Conservation (phyloP, 1,140 invertebrate genomes). For the Plutomurus gul region DNA sequence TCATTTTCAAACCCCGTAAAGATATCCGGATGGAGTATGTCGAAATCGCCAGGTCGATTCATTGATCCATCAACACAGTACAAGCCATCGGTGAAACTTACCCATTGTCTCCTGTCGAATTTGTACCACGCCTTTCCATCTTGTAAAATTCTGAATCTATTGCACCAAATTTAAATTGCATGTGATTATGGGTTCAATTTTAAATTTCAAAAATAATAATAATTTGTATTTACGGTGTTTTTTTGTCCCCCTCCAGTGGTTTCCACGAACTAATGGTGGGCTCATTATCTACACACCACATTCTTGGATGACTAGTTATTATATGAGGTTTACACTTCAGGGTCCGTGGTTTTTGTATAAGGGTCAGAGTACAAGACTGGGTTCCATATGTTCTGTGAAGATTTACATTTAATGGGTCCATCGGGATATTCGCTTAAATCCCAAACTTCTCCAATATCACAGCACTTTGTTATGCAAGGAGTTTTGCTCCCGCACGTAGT, state of each 20-base stretch:
- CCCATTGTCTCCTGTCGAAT: background rate
- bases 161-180: background rate
- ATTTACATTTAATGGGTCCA: background rate
- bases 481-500: background rate
- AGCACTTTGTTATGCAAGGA: constrained; percentile 39
- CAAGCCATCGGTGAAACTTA: background rate
- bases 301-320: background rate
- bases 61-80: constrained; percentile 40
- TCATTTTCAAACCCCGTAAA: constrained; percentile 28
- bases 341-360: background rate
- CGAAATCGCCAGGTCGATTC: background rate
- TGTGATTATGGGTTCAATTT: background rate
- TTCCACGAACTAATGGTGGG: background rate
- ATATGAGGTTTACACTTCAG: constrained; percentile 1
- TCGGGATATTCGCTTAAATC: background rate
- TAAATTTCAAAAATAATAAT: background rate
- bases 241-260: background rate
- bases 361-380: constrained; percentile 22
- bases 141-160: background rate
- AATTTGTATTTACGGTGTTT: background rate
- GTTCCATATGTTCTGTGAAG: background rate
- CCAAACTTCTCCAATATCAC: constrained; percentile 29
- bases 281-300: background rate
- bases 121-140: constrained; percentile 12
- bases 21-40: background rate